phyloP scores from a whole-genome alignment of 1,140 invertebrate genomes.

The Musca domestica region DNA sequence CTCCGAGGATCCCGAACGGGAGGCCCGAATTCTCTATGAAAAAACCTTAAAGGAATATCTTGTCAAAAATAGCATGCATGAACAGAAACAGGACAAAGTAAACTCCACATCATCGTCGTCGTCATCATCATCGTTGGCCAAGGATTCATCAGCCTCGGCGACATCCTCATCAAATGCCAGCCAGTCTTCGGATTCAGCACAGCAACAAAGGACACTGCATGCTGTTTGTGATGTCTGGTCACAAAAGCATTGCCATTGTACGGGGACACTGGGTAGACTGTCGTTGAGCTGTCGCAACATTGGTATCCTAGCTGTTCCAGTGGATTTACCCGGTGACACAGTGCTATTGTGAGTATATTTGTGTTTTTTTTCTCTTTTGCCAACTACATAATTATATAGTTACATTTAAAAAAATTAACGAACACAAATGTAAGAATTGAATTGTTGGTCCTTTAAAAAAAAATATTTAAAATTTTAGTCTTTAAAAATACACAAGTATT shows the following conservation, averaged over 20 bases:
- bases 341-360: constrained; percentile 43
- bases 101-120: constrained; percentile 1
- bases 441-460: too few species aligned
- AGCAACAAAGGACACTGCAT: constrained; percentile 35
- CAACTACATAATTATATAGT: too few species aligned
- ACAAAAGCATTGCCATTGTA: constrained; percentile 48
- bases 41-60: constrained; percentile 50
- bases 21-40: constrained; percentile 49
- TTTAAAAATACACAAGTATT: too few species aligned
- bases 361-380: too few species aligned
- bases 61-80: constrained; percentile 26
- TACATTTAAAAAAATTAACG: too few species aligned
- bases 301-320: constrained; percentile 43
- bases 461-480: too few species aligned
- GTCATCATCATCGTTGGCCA: not conserved
- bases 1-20: constrained; percentile 46
- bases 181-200: not conserved
- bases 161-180: not conserved
- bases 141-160: not conserved
- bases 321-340: constrained; percentile 44
- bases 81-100: constrained; percentile 10
- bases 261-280: constrained; percentile 39
- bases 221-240: constrained; percentile 44
- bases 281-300: constrained; percentile 45
- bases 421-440: too few species aligned